Evolutionary conservation across 2,888 invertebrate species (phyloP).

Genomic region (Ichneumon xanthorius): DNA sequence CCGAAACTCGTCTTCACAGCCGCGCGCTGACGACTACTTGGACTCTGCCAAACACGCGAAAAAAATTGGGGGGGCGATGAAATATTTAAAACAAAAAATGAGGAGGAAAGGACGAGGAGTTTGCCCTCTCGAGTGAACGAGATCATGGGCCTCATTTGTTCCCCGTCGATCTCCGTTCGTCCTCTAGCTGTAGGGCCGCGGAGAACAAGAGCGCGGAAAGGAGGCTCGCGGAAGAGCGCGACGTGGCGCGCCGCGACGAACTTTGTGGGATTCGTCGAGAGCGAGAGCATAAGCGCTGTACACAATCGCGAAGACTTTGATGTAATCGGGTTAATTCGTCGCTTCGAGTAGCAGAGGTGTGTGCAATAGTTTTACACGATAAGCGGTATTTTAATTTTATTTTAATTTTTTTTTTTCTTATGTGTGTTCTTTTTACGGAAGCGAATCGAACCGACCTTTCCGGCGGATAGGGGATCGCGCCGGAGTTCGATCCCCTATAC

Average conservation of each 20-base stretch:
- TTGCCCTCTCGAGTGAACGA: slow-evolving; percentile 36
- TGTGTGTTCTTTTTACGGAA: too few species aligned
- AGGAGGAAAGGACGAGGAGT: slow-evolving; percentile 1
- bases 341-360: background rate
- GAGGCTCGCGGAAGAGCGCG: slow-evolving; percentile 7
- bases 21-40: slow-evolving; percentile 21
- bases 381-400: background rate
- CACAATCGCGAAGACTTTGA: slow-evolving; percentile 57
- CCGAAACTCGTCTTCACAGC: slow-evolving; percentile 4
- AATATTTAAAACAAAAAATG: background rate
- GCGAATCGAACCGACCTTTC: too few species aligned
- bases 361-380: background rate
- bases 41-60: slow-evolving; percentile 61
- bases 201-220: slow-evolving; percentile 16
- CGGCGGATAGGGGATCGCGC: background rate
- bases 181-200: slow-evolving; percentile 14
- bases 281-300: slow-evolving; percentile 39
- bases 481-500: background rate
- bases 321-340: slow-evolving; percentile 62
- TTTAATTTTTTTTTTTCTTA: background rate
- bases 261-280: slow-evolving; percentile 65
- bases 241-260: slow-evolving; percentile 43
- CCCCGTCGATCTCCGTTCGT: slow-evolving; percentile 22
- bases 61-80: slow-evolving; percentile 52
- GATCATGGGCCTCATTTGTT: slow-evolving; percentile 2